phyloP scores from a whole-genome alignment of 1,140 invertebrate species.

The Probaryconus sp. region DNA sequence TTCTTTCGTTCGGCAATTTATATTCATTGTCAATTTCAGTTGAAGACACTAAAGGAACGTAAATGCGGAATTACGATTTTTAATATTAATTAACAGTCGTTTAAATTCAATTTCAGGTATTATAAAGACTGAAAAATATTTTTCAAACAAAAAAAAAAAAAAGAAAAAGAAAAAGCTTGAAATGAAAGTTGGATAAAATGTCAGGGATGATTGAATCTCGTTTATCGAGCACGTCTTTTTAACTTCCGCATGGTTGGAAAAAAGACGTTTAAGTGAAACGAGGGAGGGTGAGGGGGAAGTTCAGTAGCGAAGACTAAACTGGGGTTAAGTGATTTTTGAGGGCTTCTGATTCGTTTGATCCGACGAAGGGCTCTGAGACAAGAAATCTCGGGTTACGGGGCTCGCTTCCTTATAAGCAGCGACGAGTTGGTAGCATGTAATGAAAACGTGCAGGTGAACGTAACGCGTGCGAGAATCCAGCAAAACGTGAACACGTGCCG shows the following conservation, averaged over 20 bases:
- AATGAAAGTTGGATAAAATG: slow-evolving; percentile 6
- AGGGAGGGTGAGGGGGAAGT: no score
- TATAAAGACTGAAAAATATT: no score
- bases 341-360: slow-evolving; percentile 42
- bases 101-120: no score
- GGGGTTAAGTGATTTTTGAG: slow-evolving; percentile 43
- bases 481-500: slow-evolving; percentile 58
- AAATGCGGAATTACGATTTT: no score
- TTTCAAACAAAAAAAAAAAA: no score
- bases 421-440: slow-evolving; percentile 24
- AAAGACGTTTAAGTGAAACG: background rate
- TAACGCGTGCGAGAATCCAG: slow-evolving; percentile 56
- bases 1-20: slow-evolving; percentile 41
- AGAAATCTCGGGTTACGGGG: slow-evolving; percentile 32
- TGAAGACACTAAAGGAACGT: no score
- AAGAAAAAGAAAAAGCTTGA: no score
- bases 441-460: slow-evolving; percentile 20
- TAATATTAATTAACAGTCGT: slow-evolving; percentile 44
- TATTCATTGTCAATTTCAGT: slow-evolving; percentile 42
- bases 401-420: slow-evolving; percentile 3
- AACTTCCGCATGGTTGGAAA: background rate
- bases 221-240: no score
- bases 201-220: slow-evolving; percentile 44
- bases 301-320: no score
- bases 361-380: background rate